phyloP scores from a whole-genome alignment of 2,797 vertebrate genomes.

The Clarias platycephalus region DNA sequence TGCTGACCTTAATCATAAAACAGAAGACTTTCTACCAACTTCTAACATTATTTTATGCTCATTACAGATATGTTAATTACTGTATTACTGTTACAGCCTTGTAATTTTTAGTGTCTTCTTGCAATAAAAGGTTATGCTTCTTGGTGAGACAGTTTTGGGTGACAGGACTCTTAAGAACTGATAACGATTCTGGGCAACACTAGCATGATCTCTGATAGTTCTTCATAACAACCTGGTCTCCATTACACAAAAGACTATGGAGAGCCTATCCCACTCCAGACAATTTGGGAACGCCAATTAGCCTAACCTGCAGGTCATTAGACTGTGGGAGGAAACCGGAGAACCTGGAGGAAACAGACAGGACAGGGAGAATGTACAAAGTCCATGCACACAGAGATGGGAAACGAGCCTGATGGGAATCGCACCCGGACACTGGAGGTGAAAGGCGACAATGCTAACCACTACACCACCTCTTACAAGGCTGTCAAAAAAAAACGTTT shows the following conservation, averaged over 20 bases:
- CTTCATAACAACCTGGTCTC: not conserved
- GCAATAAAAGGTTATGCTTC: conserved; percentile 19
- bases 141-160: conserved; percentile 8
- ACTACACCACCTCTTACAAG: too few relatives aligned
- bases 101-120: conserved; percentile 23
- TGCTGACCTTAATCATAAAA: conserved; percentile 26
- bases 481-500: not conserved
- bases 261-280: too few relatives aligned
- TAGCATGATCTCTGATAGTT: not conserved
- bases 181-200: not conserved
- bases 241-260: not conserved
- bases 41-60: conserved; percentile 20
- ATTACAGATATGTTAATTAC: conserved; percentile 3
- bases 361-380: too few relatives aligned
- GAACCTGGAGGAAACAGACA: too few relatives aligned
- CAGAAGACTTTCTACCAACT: conserved; percentile 14
- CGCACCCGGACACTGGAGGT: too few relatives aligned
- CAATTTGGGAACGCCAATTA: too few relatives aligned
- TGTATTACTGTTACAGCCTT: not conserved
- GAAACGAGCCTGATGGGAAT: too few relatives aligned
- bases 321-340: too few relatives aligned
- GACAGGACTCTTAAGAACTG: conserved; percentile 15
- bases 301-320: too few relatives aligned
- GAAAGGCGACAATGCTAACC: too few relatives aligned
- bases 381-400: too few relatives aligned